phyloP scores from a whole-genome alignment of 2,113 vertebrate species.

The Oplegnathus fasciatus region DNA sequence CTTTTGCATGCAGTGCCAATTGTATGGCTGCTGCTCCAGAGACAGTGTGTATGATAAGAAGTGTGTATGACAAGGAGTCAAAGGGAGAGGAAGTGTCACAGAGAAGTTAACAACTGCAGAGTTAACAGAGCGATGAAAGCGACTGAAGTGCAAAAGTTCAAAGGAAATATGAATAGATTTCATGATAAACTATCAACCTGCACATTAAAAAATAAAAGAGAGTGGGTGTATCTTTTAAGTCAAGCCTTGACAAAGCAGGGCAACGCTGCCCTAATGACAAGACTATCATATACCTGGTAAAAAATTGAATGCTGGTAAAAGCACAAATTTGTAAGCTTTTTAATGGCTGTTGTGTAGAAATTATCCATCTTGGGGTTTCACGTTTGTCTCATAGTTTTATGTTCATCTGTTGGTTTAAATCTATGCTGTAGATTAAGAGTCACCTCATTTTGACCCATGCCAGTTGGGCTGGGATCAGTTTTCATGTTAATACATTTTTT shows the following conservation, averaged over 20 bases:
- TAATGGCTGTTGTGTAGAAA: neutral
- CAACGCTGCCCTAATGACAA: neutral
- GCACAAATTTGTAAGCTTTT: neutral
- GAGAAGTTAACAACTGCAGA: slow-evolving; percentile 41
- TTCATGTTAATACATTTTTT: slow-evolving; percentile 4
- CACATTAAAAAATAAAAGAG: slow-evolving; percentile 5
- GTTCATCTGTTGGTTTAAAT: slow-evolving; percentile 3
- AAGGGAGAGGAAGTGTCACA: slow-evolving; percentile 31
- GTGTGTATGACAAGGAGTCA: slow-evolving; percentile 21
- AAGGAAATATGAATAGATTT: slow-evolving; percentile 41
- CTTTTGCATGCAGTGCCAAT: slow-evolving; percentile 12
- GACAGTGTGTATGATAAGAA: neutral
- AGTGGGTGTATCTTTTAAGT: slow-evolving; percentile 28
- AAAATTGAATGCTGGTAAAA: neutral
- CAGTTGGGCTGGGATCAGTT: slow-evolving; percentile 3
- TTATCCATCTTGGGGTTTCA: neutral
- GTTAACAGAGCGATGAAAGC: slow-evolving; percentile 42
- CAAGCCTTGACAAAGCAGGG: neutral
- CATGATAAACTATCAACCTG: slow-evolving; percentile 8
- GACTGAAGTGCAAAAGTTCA: slow-evolving; percentile 42
- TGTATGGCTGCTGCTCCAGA: neutral
- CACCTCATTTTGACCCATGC: neutral
- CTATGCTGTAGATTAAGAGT: neutral
- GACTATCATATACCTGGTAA: neutral
- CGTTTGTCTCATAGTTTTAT: neutral